These are phyloP conservation scores for Megalops cyprinoides DNA, from an alignment of 2,797 vertebrate genomes.

Conservation along the genomic window DNA sequence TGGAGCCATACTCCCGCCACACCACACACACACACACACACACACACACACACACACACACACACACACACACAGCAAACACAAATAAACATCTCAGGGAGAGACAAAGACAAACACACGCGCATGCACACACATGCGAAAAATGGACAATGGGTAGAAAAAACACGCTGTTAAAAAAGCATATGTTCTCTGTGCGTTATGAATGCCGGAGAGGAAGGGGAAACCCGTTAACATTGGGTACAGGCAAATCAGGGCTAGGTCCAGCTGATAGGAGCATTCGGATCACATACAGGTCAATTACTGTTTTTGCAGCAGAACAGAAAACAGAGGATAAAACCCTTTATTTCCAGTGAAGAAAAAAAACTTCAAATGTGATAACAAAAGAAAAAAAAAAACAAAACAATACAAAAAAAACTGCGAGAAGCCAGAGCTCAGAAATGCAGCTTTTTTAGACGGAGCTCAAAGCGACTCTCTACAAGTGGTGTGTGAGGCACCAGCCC, in stretches of 20 bases:
- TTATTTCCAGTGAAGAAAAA: too few species aligned
- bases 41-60: conserved; percentile 37
- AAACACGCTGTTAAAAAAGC: conserved; percentile 49
- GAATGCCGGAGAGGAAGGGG: conserved; percentile 66
- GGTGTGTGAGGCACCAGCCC: conserved; percentile 46
- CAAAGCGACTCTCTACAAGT: conserved; percentile 54
- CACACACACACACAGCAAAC: conserved; percentile 4
- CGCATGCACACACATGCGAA: conserved; percentile 26
- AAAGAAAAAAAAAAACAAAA: too few species aligned
- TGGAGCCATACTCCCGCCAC: conserved; percentile 64
- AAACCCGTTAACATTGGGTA: conserved; percentile 72
- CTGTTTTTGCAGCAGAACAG: conserved; percentile 63
- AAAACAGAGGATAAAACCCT: conserved; percentile 63
- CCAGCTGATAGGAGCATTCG: too few species aligned
- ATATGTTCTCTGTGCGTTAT: conserved; percentile 63
- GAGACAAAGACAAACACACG: neutral
- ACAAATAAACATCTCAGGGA: neutral
- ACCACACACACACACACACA: conserved; percentile 61
- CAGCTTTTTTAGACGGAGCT: conserved; percentile 67
- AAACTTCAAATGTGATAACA: too few species aligned
- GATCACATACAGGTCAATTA: conserved; percentile 74
- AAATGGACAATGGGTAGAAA: conserved; percentile 68
- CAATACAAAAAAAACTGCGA: conserved; percentile 32
- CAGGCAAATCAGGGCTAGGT: conserved; percentile 62
- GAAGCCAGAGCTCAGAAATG: conserved; percentile 62